Conservation (phyloP, 2,113 vertebrate species). For the Melanocharis versteri region DNA sequence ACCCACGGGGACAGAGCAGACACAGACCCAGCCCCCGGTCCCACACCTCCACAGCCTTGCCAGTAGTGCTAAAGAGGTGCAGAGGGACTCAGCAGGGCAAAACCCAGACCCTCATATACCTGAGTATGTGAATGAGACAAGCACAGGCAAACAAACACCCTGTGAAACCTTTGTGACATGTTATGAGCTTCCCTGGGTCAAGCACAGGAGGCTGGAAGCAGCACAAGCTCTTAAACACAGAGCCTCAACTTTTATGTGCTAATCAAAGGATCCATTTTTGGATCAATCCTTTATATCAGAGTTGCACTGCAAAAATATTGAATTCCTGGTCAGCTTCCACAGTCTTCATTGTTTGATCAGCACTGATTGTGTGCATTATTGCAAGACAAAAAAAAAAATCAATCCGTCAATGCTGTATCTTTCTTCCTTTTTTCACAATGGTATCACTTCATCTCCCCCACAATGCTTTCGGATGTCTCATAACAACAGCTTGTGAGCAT, state of each 20-base stretch:
- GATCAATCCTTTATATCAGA: not conserved
- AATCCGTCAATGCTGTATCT: not conserved
- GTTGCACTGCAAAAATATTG: not conserved
- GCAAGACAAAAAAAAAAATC: not conserved
- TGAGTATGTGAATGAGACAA: not conserved
- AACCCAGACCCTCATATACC: not conserved
- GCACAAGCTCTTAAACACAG: not conserved
- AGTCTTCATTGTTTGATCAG: not conserved
- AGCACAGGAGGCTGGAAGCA: not conserved
- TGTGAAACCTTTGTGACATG: rapidly evolving
- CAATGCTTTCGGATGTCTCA: not conserved
- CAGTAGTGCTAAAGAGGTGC: not conserved
- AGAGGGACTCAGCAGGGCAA: not conserved
- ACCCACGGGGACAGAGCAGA: not conserved
- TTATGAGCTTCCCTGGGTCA: not conserved
- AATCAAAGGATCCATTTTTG: not conserved
- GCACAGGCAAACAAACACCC: not conserved
- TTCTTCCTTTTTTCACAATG: not conserved
- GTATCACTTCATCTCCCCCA: not conserved
- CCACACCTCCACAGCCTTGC: not conserved
- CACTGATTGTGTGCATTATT: not conserved
- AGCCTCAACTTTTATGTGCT: not conserved
- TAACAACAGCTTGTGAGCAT: not conserved
- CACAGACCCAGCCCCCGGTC: not conserved
- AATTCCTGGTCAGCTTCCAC: not conserved